Conservation (phyloP, 2,888 invertebrate genomes). For the Salpingus planirostris region DNA sequence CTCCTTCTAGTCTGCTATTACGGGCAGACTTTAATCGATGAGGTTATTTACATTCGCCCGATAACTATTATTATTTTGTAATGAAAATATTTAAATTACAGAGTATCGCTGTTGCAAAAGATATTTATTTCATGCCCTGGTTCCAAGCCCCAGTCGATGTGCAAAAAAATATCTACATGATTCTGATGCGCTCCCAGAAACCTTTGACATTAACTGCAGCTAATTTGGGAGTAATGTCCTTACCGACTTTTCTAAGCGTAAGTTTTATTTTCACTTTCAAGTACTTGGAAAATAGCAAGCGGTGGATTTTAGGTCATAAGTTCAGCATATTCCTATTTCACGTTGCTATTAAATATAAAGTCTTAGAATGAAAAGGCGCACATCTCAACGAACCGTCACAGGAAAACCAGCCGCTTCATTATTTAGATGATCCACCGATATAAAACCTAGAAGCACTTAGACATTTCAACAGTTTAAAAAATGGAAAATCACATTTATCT, state of each 20-base stretch:
- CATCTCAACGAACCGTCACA: no score
- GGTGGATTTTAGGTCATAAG: no score
- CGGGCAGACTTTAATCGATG: slow-evolving; percentile 28
- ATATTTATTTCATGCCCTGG: slow-evolving; percentile 16
- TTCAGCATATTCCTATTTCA: slow-evolving; percentile 22
- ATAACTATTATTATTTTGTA: neutral
- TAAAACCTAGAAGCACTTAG: no score
- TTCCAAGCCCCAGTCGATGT: slow-evolving; percentile 11
- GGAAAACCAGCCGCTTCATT: no score
- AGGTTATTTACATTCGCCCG: slow-evolving; percentile 16
- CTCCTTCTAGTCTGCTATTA: slow-evolving; percentile 27
- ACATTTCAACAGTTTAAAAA: no score
- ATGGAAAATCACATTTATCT: neutral
- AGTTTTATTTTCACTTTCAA: neutral
- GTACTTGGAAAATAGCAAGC: no score
- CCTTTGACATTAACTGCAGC: slow-evolving; percentile 17
- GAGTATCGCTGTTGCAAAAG: slow-evolving; percentile 16
- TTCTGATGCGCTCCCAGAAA: slow-evolving; percentile 17
- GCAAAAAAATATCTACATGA: slow-evolving; percentile 16
- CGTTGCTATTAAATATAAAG: slow-evolving; percentile 19
- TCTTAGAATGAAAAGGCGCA: no score
- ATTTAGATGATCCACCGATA: no score
- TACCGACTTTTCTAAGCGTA: slow-evolving; percentile 15
- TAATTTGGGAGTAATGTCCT: slow-evolving; percentile 15
- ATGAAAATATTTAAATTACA: slow-evolving; percentile 9